Evolutionary conservation across 1,140 invertebrate genomes (phyloP), one percentile per base, ranked within the genome.

Genomic region (Conus betulinus): DNA sequence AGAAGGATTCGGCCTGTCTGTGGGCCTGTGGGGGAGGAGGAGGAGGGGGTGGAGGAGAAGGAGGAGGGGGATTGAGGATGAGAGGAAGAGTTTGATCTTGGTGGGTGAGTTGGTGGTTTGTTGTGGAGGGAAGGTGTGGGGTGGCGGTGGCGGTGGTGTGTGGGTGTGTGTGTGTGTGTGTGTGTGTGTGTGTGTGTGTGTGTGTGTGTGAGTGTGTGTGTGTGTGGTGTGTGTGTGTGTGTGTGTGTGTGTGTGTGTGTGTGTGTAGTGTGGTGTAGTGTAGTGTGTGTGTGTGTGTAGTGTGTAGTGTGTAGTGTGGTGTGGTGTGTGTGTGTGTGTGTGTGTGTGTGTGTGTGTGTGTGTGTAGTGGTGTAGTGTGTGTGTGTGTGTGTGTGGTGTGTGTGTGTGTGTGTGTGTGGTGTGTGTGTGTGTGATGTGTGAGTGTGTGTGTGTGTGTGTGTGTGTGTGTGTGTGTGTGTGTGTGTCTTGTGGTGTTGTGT

Each of bases 1-100:
- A 85, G 25, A 84, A 85, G 10, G 67, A 27, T 39, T 85, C 84
- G 84, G 60, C 71, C 67, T 71, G 81, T 23, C 52, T 83, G 81
- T 83, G 52, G 55, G 81, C 81, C 81, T 25, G 57, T 60, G 57
- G 57, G 57, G 57, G 13, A 13, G 57, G 57, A 15, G 1, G 57
- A 15, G 57, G 57, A 15, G 8, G 57, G 4, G 15, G 57, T 0
- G 57, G 15, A 15, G 67, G 23, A 20, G 6, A n/a, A 71, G 67
- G 23, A 20, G 23, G 67, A 39, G 39, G 39, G 3, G 39, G 39
- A 39, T 39, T 39, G 39, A 39, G 39, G 39, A 39, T 39, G 39
- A 39, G 39, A 39, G 39, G 39, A 39, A 39, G 39, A 39, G 39
- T 1, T 1, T 39, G 39, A 39, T 39, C 39, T 39, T 39, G 0